phyloP scores from a whole-genome alignment of 2,797 vertebrate genomes.

The Schizopygopsis pylzovi region DNA sequence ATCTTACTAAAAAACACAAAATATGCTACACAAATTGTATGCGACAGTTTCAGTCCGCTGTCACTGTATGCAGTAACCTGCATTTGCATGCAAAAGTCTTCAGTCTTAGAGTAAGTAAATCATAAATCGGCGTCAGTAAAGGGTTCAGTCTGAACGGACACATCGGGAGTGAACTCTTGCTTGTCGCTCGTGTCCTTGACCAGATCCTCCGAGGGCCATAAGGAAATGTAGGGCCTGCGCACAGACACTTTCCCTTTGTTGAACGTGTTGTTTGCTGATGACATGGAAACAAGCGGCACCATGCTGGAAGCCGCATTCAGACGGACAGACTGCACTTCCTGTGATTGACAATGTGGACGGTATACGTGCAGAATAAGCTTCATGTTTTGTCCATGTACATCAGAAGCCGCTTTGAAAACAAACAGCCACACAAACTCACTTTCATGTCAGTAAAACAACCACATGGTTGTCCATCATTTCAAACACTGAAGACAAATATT shows the following conservation, averaged over 20 bases:
- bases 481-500: not conserved
- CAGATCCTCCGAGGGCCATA: constrained; percentile 69
- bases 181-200: constrained; percentile 60
- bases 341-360: constrained; percentile 73
- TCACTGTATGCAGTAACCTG: not conserved
- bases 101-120: not conserved
- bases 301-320: constrained; percentile 70
- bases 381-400: constrained; percentile 29
- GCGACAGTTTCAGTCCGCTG: not conserved
- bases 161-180: not conserved
- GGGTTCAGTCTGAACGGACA: not conserved
- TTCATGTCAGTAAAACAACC: not conserved
- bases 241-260: constrained; percentile 52
- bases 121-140: not conserved
- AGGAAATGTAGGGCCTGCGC: constrained; percentile 69
- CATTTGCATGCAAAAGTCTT: not conserved
- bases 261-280: constrained; percentile 66
- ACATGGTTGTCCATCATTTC: not conserved
- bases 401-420: constrained; percentile 45
- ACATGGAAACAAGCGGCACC: constrained; percentile 75
- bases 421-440: constrained; percentile 54
- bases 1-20: not conserved
- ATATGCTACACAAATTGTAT: not conserved
- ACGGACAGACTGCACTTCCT: constrained; percentile 77
- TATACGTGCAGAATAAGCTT: constrained; percentile 58